A percentile compares a stretch with the other conserved stretches of the same genome.
phyloP scores from a whole-genome alignment of 2,113 vertebrate species.

The Nothocercus julius region DNA sequence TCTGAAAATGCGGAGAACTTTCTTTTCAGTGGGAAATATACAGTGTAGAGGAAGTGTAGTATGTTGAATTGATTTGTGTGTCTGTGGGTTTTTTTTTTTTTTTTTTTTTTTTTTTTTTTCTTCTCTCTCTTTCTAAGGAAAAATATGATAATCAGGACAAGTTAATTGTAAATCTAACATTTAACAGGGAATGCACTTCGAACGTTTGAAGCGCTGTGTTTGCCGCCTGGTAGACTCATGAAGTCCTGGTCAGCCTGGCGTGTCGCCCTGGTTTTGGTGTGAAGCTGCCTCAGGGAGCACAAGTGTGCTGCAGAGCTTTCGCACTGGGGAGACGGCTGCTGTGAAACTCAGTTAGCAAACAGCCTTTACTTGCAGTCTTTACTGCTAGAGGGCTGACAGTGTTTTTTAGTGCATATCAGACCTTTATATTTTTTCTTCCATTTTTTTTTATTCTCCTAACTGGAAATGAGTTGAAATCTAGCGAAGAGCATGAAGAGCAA shows the following conservation, averaged over 20 bases:
- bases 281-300: background rate
- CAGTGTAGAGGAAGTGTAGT: background rate
- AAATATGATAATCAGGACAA: background rate
- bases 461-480: background rate
- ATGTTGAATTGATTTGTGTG: background rate
- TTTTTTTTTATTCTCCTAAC: background rate
- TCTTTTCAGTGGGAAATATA: background rate
- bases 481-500: background rate
- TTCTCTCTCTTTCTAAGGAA: no score
- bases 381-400: background rate
- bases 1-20: background rate
- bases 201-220: background rate
- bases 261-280: background rate
- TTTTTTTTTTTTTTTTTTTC: no score
- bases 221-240: background rate
- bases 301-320: background rate
- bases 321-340: rapidly evolving
- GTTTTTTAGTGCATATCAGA: background rate
- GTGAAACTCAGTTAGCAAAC: background rate
- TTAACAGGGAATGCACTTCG: background rate
- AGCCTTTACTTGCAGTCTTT: background rate
- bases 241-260: background rate
- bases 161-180: background rate
- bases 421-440: background rate
- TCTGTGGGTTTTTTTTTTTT: no score